Evolutionary conservation across 53 echinoderm and acorn worm species (phyloP).

Genomic region (Hippasteria phrygiana): DNA sequence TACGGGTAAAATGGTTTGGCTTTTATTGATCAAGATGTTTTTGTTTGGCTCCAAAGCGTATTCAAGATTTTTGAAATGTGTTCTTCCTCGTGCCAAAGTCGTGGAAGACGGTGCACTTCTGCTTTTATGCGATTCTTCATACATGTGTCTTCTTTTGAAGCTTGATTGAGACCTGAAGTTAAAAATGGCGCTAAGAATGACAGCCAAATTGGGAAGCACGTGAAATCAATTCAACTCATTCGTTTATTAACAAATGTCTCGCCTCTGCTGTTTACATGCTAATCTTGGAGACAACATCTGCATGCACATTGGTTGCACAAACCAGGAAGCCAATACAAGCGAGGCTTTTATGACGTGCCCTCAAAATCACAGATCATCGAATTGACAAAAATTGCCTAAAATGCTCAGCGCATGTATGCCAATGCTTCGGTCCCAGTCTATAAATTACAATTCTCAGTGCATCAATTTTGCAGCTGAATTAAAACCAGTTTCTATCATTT

Average conservation of each 20-base stretch:
- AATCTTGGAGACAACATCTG: background rate
- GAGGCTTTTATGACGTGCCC: background rate
- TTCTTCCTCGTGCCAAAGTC: background rate
- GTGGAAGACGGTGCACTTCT: too few relatives aligned
- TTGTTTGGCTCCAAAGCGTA: background rate
- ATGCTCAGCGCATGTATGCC: background rate
- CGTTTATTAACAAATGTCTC: background rate
- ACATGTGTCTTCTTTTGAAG: too few relatives aligned
- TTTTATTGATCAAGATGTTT: background rate
- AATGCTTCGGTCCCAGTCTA: background rate
- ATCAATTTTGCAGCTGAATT: too few relatives aligned
- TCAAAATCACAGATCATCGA: background rate
- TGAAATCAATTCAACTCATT: background rate
- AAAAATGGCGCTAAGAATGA: too few relatives aligned
- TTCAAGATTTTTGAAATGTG: background rate
- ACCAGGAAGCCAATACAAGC: background rate
- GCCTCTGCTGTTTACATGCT: background rate
- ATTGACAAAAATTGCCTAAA: background rate
- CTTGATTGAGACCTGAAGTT: too few relatives aligned
- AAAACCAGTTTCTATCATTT: too few relatives aligned
- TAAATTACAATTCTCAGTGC: too few relatives aligned
- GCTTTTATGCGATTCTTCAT: too few relatives aligned
- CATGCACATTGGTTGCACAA: background rate
- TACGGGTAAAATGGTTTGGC: background rate
- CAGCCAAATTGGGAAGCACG: background rate